Base-by-base conservation (phyloP, 2,113 vertebrate species). In the Nannospalax galili region DNA sequence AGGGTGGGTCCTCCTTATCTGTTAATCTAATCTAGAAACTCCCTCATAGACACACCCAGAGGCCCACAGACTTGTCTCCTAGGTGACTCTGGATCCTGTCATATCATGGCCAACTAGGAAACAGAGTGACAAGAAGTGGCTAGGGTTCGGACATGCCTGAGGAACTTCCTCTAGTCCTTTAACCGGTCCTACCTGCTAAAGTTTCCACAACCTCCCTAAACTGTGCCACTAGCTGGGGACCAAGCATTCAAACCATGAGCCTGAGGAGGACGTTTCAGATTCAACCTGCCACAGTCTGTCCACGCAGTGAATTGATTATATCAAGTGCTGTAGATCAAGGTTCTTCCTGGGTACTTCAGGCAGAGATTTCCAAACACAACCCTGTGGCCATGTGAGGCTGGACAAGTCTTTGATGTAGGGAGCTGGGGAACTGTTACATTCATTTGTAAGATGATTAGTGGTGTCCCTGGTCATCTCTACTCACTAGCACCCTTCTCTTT, bases 261-360 rank as follows among this genome's bases (percentile, higher is more conserved):
- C 48, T 85, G 17, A 30, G 24, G 84, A 11, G 48, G 48, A 58
- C 16, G 19, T 16, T 70, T 86, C 22, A 24, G 37, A 35, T 85
- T 70, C 48, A 56, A n/a, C 48, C 35, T 35, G n/a, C 9, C 3
- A 16, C 35, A 28, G 17, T 72, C 67, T 86, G 67, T 37, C 28
- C 30, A 0, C 35, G 0, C 30, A 22, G 62, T 73, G 67, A 20
- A 26, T 4, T 52, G 56, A 20, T 28, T 7, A 3, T 37, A 1
- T 60, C 8, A 20, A 52, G 72, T 37, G 20, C 15, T 64, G 37
- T 67, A n/a, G 56, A 45, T 81, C 1, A 45, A 30, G 6, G 22
- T n/a, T 60, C 42, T 79, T 15, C 52, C 69, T 7, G 20, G 10
- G 2, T 16, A 24, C 2, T 28, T 65, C 15, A 67, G 77, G 9